Conservation (phyloP, 2,888 invertebrate species). For the Diarsia brunnea region DNA sequence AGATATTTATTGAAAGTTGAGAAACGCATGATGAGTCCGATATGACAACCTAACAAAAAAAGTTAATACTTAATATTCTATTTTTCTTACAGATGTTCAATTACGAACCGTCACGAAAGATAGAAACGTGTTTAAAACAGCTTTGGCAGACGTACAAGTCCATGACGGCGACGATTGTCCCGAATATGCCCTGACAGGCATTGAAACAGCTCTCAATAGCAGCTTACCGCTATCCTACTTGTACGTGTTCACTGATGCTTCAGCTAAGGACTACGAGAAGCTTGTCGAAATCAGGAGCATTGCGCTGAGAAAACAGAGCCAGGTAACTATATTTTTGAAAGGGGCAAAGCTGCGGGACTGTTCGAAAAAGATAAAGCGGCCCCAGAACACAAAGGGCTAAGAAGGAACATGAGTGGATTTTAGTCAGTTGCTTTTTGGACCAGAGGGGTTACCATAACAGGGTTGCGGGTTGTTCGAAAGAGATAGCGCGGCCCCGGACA, state of each 20-base stretch:
- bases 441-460: too few species aligned
- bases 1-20: too few species aligned
- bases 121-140: conserved; percentile 67
- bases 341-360: too few species aligned
- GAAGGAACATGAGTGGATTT: too few species aligned
- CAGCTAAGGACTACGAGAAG: conserved; percentile 72
- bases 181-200: conserved; percentile 79
- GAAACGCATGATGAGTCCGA: too few species aligned
- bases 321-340: neutral
- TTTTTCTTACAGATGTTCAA: conserved; percentile 63
- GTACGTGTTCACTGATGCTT: conserved; percentile 83
- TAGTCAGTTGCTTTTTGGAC: too few species aligned
- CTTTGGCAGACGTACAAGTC: conserved; percentile 64
- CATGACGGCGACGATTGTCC: conserved; percentile 77
- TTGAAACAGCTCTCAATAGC: conserved; percentile 72
- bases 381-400: too few species aligned
- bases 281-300: conserved; percentile 72
- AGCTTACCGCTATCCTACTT: conserved; percentile 77
- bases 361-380: too few species aligned
- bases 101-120: conserved; percentile 70
- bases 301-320: conserved; percentile 73
- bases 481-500: too few species aligned
- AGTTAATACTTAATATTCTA: too few species aligned
- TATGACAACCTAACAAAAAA: too few species aligned
- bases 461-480: too few species aligned